Percentiles rank a stretch among this genome's conserved stretches.
These are phyloP conservation scores for Branchellion lobata DNA, from an alignment of 2,888 invertebrate genomes.

Conservation along the genomic window DNA sequence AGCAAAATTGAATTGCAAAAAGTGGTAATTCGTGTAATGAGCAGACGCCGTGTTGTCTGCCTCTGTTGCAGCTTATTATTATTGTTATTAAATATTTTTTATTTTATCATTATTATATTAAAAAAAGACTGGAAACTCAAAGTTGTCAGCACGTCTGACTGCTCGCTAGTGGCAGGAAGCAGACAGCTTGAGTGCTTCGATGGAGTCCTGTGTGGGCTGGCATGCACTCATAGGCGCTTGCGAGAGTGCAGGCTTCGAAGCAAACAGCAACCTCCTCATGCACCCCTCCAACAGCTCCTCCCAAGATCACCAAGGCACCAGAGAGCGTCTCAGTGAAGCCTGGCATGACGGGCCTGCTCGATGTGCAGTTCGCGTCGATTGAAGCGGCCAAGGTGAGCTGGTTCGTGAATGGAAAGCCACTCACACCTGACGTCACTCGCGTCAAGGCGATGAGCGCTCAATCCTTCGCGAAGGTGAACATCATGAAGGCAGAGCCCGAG, in stretches of 20 bases:
- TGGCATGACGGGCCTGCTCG: slow-evolving; percentile 51
- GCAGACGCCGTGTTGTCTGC: too few relatives aligned
- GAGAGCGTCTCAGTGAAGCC: slow-evolving; percentile 52
- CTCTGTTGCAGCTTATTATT: too few relatives aligned
- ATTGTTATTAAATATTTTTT: too few relatives aligned
- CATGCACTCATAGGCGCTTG: slow-evolving; percentile 60
- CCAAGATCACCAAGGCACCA: slow-evolving; percentile 49
- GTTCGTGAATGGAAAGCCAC: slow-evolving; percentile 49
- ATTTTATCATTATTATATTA: too few relatives aligned
- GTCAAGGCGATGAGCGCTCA: slow-evolving; percentile 51
- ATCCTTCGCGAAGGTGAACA: slow-evolving; percentile 52
- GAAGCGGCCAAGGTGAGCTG: slow-evolving; percentile 54
- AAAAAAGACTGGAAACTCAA: too few relatives aligned
- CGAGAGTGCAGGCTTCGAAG: slow-evolving; percentile 57
- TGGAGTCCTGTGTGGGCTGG: too few relatives aligned
- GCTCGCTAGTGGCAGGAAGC: too few relatives aligned
- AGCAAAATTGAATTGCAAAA: too few relatives aligned
- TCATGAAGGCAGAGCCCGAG: slow-evolving; percentile 50
- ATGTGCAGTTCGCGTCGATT: slow-evolving; percentile 52
- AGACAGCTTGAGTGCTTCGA: slow-evolving; percentile 69
- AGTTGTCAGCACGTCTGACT: too few relatives aligned
- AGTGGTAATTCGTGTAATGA: too few relatives aligned
- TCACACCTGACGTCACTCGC: slow-evolving; percentile 62
- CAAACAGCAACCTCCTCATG: slow-evolving; percentile 71
- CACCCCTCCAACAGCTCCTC: slow-evolving; percentile 67